Evolutionary conservation across 2,113 vertebrate species (phyloP).

Genomic region (Percopsis transmontana): DNA sequence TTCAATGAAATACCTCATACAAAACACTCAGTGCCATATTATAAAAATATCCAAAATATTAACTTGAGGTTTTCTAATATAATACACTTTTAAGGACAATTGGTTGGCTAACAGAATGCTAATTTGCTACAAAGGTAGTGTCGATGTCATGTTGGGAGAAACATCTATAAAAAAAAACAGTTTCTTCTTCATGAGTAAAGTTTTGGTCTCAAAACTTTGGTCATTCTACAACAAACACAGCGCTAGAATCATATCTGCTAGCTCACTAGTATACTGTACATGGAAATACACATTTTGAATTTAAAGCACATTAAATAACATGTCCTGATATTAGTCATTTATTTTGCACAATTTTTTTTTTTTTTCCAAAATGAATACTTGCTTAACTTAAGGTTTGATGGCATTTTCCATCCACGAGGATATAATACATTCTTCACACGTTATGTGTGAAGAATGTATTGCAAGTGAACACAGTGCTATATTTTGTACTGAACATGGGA

Average conservation of each 20-base stretch:
- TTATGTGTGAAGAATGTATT: constrained; percentile 15
- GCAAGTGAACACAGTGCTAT: constrained; percentile 21
- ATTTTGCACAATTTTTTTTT: neutral
- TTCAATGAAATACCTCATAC: constrained; percentile 37
- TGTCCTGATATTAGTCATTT: constrained; percentile 23
- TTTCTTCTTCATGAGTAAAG: constrained; percentile 41
- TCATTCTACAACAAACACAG: constrained; percentile 47
- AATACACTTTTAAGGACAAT: neutral
- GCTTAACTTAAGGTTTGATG: constrained; percentile 22
- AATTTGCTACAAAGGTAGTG: constrained; percentile 48
- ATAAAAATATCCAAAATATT: constrained; percentile 11
- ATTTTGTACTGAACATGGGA: constrained; percentile 18
- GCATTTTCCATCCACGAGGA: constrained; percentile 13
- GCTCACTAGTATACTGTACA: constrained; percentile 8
- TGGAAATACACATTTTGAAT: constrained; percentile 32
- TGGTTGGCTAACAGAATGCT: neutral
- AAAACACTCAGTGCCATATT: constrained; percentile 36
- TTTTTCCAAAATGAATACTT: constrained; percentile 16
- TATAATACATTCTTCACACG: neutral
- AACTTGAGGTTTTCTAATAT: constrained; percentile 12
- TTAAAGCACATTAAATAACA: constrained; percentile 41
- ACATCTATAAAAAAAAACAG: constrained; percentile 21
- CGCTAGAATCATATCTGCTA: neutral
- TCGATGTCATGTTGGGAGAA: constrained; percentile 57
- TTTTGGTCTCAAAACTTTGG: constrained; percentile 78